Evolutionary conservation across 2,888 invertebrate genomes (phyloP).

Genomic region (Hypercompe scribonia): DNA sequence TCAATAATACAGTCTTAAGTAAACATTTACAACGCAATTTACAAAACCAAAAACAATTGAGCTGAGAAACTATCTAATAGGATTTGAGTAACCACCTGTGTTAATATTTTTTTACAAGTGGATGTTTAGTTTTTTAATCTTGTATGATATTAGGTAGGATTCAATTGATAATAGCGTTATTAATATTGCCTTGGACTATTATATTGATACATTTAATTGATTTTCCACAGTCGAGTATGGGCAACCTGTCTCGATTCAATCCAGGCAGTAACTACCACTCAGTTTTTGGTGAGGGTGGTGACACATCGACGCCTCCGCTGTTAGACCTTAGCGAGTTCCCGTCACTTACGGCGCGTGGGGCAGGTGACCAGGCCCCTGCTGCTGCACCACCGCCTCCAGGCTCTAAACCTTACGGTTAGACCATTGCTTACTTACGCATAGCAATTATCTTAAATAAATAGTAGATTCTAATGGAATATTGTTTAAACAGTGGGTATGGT

Average conservation of each 20-base stretch:
- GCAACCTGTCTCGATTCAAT: slow-evolving; percentile 87
- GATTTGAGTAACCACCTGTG: not conserved
- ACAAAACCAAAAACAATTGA: not conserved
- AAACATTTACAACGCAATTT: too few species aligned
- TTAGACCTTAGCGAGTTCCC: slow-evolving; percentile 97
- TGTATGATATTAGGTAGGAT: not conserved
- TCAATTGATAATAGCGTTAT: too few species aligned
- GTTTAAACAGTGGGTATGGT: slow-evolving; percentile 93
- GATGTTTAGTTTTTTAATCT: too few species aligned
- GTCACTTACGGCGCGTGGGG: slow-evolving; percentile 95
- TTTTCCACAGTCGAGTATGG: slow-evolving; percentile 86
- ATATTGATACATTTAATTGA: slow-evolving; percentile 9
- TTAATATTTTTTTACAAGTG: not conserved
- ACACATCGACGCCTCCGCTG: slow-evolving; percentile 93
- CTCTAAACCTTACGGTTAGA: slow-evolving; percentile 96
- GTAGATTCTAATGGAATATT: slow-evolving; percentile 13
- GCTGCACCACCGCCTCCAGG: slow-evolving; percentile 96
- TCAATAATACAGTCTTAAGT: too few species aligned
- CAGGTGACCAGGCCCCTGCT: slow-evolving; percentile 91
- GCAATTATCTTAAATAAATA: not conserved
- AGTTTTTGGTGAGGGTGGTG: slow-evolving; percentile 92
- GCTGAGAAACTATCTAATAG: not conserved
- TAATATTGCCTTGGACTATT: not conserved
- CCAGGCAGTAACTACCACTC: slow-evolving; percentile 92
- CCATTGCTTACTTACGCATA: slow-evolving; percentile 1